A percentile compares a stretch with the other conserved stretches of the same genome.
Evolutionary conservation across 1,140 invertebrate species (phyloP).

Genomic region (Heliconius hermathena): DNA sequence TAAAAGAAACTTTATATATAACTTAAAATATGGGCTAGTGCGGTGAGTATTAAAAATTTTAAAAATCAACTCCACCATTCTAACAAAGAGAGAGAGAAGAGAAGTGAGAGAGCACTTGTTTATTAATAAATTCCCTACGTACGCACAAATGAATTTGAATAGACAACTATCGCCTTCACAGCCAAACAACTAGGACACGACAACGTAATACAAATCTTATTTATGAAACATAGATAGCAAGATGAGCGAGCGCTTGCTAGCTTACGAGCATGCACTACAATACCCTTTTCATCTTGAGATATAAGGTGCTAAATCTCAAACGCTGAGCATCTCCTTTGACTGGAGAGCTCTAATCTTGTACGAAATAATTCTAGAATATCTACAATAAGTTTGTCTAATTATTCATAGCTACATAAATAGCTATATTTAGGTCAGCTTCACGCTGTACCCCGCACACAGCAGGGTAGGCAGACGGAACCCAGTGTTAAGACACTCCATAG

Average conservation of each 20-base stretch:
- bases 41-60: too few relatives aligned
- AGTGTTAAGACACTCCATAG: too few relatives aligned
- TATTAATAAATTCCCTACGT: too few relatives aligned
- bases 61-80: too few relatives aligned
- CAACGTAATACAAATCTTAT: not conserved
- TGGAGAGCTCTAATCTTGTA: slow-evolving; percentile 11
- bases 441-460: too few relatives aligned
- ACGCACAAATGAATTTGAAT: not conserved
- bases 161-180: not conserved
- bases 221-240: not conserved
- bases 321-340: not conserved
- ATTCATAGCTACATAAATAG: too few relatives aligned
- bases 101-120: too few relatives aligned
- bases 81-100: too few relatives aligned
- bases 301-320: slow-evolving; percentile 6
- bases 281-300: slow-evolving; percentile 1
- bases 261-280: slow-evolving; percentile 1
- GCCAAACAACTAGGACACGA: not conserved
- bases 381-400: too few relatives aligned
- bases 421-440: too few relatives aligned
- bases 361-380: slow-evolving; percentile 11
- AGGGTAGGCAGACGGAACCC: too few relatives aligned
- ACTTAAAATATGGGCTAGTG: not conserved
- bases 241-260: not conserved
- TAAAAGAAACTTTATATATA: not conserved